These are phyloP conservation scores for Drosophila prolongata DNA, from an alignment of 2,888 invertebrate species.

Conservation along the genomic window DNA sequence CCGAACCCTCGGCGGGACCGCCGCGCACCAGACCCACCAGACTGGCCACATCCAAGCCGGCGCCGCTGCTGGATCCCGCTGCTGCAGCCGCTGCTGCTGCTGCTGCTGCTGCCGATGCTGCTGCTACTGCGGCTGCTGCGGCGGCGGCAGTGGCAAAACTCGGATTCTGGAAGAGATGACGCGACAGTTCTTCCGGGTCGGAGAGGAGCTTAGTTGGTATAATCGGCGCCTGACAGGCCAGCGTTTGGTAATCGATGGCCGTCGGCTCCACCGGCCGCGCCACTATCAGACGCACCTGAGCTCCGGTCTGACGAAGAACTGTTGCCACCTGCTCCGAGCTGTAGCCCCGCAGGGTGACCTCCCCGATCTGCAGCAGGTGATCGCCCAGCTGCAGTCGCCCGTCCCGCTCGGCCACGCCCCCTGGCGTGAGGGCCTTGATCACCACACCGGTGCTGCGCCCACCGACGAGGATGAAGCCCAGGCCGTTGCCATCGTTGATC, in stretches of 20 bases:
- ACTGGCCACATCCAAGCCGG: conserved; percentile 63
- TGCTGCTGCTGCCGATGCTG: conserved; percentile 59
- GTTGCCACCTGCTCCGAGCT: conserved; percentile 97
- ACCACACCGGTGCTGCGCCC: conserved; percentile 99
- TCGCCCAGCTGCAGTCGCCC: conserved; percentile 98
- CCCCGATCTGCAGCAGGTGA: conserved; percentile 97
- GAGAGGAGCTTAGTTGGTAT: conserved; percentile 96
- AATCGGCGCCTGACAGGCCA: conserved; percentile 92
- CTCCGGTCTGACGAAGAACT: conserved; percentile 89
- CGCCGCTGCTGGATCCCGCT: conserved; percentile 14
- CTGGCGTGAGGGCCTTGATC: conserved; percentile 98
- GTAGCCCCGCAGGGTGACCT: conserved; percentile 97
- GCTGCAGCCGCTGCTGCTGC: conserved; percentile 84
- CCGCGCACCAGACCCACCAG: conserved; percentile 69
- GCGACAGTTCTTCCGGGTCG: conserved; percentile 95
- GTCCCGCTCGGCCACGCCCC: conserved; percentile 98
- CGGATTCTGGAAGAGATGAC: conserved; percentile 91
- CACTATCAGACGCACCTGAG: conserved; percentile 93
- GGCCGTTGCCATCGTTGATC: conserved; percentile 97
- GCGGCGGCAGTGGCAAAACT: conserved; percentile 84
- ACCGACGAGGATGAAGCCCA: conserved; percentile 99
- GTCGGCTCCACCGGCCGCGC: conserved; percentile 96
- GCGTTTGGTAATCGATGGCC: conserved; percentile 90
- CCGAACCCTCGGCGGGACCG: conserved; percentile 58
- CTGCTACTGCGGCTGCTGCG: conserved; percentile 36